Percentiles rank a stretch among this genome's conserved stretches.
Evolutionary conservation across 2,888 invertebrate species (phyloP).

Genomic region (Acleris sparsana): DNA sequence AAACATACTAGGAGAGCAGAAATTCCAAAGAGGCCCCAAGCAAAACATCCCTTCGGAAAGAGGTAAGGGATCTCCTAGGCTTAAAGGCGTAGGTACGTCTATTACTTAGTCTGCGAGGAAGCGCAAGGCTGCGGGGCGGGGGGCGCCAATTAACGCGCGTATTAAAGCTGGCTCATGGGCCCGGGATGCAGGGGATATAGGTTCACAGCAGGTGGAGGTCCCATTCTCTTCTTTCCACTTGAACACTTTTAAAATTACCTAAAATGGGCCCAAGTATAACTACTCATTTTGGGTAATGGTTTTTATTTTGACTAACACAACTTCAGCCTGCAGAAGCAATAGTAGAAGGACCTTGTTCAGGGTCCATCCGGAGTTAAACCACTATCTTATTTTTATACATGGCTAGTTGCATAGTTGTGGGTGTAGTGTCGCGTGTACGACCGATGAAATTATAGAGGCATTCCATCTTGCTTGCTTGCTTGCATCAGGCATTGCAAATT

Average conservation of each 20-base stretch:
- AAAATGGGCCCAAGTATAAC: no score
- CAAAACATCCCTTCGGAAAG: conserved; percentile 18
- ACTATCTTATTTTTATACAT: no score
- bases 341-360: no score
- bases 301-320: no score
- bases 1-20: background rate
- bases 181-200: background rate
- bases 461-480: no score
- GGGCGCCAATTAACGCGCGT: conserved; percentile 42
- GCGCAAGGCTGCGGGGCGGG: conserved; percentile 19
- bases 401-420: no score
- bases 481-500: no score
- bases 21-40: background rate
- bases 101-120: conserved; percentile 31
- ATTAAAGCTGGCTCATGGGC: conserved; percentile 40
- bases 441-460: no score
- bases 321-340: no score
- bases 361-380: no score
- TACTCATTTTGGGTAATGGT: no score
- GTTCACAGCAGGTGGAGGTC: conserved; percentile 10
- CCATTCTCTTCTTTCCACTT: background rate
- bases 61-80: conserved; percentile 29
- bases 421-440: no score
- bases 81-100: conserved; percentile 29
- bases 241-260: background rate